Percentiles rank a stretch among this genome's conserved stretches.
These are phyloP conservation scores for Tyto alba DNA, from an alignment of 2,113 vertebrate genomes.

Conservation along the genomic window DNA sequence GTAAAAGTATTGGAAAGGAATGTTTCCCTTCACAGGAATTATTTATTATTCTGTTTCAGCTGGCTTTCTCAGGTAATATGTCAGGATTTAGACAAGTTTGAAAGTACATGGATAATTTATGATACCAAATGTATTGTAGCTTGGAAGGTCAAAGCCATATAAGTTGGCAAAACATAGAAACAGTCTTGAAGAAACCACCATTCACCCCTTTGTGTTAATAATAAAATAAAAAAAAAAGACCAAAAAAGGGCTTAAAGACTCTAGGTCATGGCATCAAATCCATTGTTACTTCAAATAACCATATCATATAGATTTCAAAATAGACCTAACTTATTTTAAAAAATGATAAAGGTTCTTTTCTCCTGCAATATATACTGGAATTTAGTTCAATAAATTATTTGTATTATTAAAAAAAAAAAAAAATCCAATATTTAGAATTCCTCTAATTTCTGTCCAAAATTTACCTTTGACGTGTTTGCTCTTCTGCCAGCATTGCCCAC, in stretches of 20 bases:
- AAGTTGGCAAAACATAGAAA: neutral
- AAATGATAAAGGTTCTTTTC: neutral
- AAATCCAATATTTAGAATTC: neutral
- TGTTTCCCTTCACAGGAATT: neutral
- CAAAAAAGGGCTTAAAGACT: neutral
- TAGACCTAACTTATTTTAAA: neutral
- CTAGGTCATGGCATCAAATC: neutral
- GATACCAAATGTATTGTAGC: neutral
- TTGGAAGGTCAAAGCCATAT: constrained; percentile 5
- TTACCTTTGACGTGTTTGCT: neutral
- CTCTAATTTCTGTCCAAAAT: neutral
- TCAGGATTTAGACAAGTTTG: neutral
- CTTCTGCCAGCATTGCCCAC: neutral
- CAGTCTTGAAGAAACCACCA: neutral
- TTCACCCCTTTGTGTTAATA: neutral
- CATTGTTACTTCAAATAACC: neutral
- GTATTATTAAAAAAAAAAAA: neutral
- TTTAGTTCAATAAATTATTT: neutral
- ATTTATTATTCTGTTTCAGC: constrained; percentile 34
- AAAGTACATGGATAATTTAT: neutral
- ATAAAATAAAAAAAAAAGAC: neutral
- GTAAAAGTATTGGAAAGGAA: neutral
- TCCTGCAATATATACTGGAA: neutral
- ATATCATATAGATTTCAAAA: neutral
- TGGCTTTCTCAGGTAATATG: constrained; percentile 5